A percentile compares a stretch with the other conserved stretches of the same genome.
Conservation (phyloP, 2,113 vertebrate genomes). For the human (Homo sapiens) region GRCh38 chr2:153234501-153235000, state of each 20-base stretch:
- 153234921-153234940: too few species aligned
- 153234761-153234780: not conserved
- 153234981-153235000: too few species aligned
- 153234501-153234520: not conserved
- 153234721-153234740: not conserved
- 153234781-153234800: not conserved
- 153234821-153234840: not conserved
- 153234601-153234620: not conserved
- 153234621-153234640: not conserved
- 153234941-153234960: too few species aligned
- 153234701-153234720: not conserved
- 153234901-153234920: too few species aligned
- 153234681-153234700: not conserved
- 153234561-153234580: not conserved
- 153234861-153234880: not conserved
- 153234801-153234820: not conserved
- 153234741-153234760: not conserved
- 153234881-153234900: too few species aligned
- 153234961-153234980: too few species aligned
- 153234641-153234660: not conserved
- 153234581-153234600: not conserved
- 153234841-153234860: not conserved
- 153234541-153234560: not conserved
- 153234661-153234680: not conserved
- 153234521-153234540: not conserved